Evolutionary conservation across 2,888 invertebrate species (phyloP).

Genomic region (Oxycera nigricornis): DNA sequence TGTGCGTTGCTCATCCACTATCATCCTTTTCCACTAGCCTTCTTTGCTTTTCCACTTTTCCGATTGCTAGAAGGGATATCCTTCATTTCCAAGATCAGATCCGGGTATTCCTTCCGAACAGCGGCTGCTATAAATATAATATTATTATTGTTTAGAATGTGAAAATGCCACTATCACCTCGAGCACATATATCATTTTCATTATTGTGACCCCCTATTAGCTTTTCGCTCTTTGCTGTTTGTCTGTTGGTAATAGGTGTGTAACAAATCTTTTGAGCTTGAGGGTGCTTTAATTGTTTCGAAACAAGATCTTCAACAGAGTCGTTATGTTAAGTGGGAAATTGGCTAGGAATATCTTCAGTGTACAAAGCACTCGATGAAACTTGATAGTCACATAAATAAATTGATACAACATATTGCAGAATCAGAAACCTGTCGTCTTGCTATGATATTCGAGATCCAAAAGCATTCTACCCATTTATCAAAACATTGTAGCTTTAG

Average conservation of each 20-base stretch:
- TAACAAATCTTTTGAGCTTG: neutral
- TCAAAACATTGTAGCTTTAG: too few species aligned
- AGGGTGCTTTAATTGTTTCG: slow-evolving; percentile 27
- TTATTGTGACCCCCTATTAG: slow-evolving; percentile 9
- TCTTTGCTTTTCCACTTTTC: neutral
- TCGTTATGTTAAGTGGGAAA: neutral
- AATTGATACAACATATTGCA: too few species aligned
- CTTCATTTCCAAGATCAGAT: slow-evolving; percentile 7
- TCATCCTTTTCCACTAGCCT: neutral
- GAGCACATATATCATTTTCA: slow-evolving; percentile 32
- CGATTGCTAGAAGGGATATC: neutral
- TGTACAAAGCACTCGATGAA: too few species aligned
- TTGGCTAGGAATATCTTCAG: too few species aligned
- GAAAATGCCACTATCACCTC: slow-evolving; percentile 14
- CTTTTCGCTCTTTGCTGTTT: neutral
- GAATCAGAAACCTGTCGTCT: too few species aligned
- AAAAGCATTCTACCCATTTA: too few species aligned
- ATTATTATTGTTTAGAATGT: slow-evolving; percentile 21
- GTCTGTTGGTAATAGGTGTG: neutral
- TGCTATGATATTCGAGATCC: too few species aligned
- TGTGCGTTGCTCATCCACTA: slow-evolving; percentile 14
- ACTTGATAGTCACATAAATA: too few species aligned
- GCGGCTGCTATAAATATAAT: neutral
- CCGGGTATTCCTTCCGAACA: neutral
- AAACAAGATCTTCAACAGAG: slow-evolving; percentile 6